These are phyloP conservation scores for Drosophila cardini DNA, from an alignment of 1,140 invertebrate genomes.

Conservation along the genomic window DNA sequence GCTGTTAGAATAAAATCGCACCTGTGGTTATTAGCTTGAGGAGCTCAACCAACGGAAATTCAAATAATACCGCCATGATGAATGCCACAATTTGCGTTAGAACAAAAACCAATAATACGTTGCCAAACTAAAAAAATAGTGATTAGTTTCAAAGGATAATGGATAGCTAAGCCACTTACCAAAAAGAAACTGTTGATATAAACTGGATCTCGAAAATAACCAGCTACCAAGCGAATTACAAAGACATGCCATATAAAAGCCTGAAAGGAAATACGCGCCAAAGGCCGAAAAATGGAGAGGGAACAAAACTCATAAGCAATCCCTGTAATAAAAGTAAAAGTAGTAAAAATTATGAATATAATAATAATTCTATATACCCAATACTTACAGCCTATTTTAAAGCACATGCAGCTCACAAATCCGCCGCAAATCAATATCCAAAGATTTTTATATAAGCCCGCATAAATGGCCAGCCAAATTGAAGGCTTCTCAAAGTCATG, in stretches of 20 bases:
- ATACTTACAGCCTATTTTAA: constrained; percentile 72
- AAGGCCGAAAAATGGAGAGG: constrained; percentile 55
- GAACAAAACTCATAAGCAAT: constrained; percentile 61
- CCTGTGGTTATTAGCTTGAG: constrained; percentile 38
- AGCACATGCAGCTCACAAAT: constrained; percentile 65
- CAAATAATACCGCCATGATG: constrained; percentile 51
- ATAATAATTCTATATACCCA: neutral
- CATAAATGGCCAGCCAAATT: constrained; percentile 74
- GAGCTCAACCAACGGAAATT: constrained; percentile 63
- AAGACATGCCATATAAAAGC: constrained; percentile 75
- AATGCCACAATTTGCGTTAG: constrained; percentile 57
- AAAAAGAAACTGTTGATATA: constrained; percentile 54
- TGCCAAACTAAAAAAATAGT: constrained; percentile 42
- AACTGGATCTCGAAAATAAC: constrained; percentile 63
- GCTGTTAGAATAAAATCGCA: constrained; percentile 3
- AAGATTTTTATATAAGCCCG: constrained; percentile 70
- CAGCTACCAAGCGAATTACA: constrained; percentile 53
- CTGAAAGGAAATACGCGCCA: constrained; percentile 74
- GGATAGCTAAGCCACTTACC: constrained; percentile 45
- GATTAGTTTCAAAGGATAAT: neutral
- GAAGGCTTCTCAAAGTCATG: constrained; percentile 69
- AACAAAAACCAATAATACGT: constrained; percentile 44
- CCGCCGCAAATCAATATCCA: constrained; percentile 67
- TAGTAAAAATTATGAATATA: neutral
- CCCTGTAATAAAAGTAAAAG: constrained; percentile 37